These are phyloP conservation scores for Zosterops borbonicus DNA, from an alignment of 2,113 vertebrate genomes.

Conservation along the genomic window DNA sequence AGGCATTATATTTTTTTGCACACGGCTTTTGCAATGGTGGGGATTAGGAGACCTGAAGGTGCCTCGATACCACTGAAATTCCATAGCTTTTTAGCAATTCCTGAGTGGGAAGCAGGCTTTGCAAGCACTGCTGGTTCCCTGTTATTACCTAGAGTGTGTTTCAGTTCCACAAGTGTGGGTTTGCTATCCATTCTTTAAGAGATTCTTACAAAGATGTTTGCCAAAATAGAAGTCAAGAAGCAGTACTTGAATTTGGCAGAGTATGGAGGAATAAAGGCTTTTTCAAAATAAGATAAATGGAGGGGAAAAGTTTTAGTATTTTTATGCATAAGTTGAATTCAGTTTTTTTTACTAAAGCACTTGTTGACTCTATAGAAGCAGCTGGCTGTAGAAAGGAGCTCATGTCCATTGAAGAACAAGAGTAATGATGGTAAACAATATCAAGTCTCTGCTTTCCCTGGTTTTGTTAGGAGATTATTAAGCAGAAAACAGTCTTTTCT, in stretches of 20 bases:
- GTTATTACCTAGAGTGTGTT: not conserved
- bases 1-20: not conserved
- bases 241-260: not conserved
- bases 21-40: not conserved
- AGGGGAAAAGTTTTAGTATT: not conserved
- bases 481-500: not conserved
- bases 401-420: rapidly evolving
- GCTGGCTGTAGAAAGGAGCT: not conserved
- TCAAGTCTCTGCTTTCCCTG: not conserved
- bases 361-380: not conserved
- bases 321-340: not conserved
- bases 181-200: not conserved
- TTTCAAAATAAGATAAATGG: not conserved
- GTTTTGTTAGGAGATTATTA: not conserved
- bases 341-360: not conserved
- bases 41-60: not conserved
- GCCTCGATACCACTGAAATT: not conserved
- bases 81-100: not conserved
- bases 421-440: not conserved
- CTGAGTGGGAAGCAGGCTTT: not conserved
- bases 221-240: not conserved
- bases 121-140: not conserved
- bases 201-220: not conserved
- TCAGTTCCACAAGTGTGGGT: not conserved
- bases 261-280: not conserved